phyloP scores from a whole-genome alignment of 2,797 vertebrate species.

The Acanthurus leucopareius region DNA sequence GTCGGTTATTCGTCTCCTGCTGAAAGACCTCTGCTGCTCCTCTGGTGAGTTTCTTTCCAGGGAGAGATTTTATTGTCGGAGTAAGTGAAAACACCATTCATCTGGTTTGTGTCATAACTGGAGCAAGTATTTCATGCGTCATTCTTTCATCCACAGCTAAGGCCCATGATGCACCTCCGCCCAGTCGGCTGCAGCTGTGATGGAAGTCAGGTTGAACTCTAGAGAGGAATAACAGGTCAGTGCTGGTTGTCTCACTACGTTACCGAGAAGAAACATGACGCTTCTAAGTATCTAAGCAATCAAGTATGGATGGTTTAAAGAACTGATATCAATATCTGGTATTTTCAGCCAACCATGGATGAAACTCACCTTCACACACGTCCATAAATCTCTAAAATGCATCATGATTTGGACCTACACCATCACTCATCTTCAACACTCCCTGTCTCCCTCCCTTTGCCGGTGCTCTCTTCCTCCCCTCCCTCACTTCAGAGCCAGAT shows the following conservation, averaged over 20 bases:
- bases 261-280: not conserved
- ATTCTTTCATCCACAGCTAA: slow-evolving; percentile 70
- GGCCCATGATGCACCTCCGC: slow-evolving; percentile 71
- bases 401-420: slow-evolving; percentile 63
- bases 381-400: slow-evolving; percentile 52
- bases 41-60: slow-evolving; percentile 57
- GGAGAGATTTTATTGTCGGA: slow-evolving; percentile 56
- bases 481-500: slow-evolving; percentile 73
- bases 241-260: slow-evolving; percentile 21
- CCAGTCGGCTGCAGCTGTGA: slow-evolving; percentile 74
- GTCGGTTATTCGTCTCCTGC: slow-evolving; percentile 27
- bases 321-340: slow-evolving; percentile 12
- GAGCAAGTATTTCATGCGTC: slow-evolving; percentile 75
- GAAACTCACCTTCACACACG: slow-evolving; percentile 28
- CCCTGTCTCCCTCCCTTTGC: slow-evolving; percentile 39
- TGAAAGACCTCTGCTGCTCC: slow-evolving; percentile 41
- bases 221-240: slow-evolving; percentile 42
- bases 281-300: slow-evolving; percentile 27
- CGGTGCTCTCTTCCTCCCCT: slow-evolving; percentile 52
- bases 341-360: slow-evolving; percentile 10
- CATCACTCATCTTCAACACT: slow-evolving; percentile 65
- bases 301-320: slow-evolving; percentile 8
- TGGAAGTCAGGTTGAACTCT: slow-evolving; percentile 68
- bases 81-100: slow-evolving; percentile 75
- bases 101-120: slow-evolving; percentile 79